A percentile compares a stretch with the other conserved stretches of the same genome.
Conservation (phyloP, 2,797 vertebrate species). For the Benthosema pterotum region DNA sequence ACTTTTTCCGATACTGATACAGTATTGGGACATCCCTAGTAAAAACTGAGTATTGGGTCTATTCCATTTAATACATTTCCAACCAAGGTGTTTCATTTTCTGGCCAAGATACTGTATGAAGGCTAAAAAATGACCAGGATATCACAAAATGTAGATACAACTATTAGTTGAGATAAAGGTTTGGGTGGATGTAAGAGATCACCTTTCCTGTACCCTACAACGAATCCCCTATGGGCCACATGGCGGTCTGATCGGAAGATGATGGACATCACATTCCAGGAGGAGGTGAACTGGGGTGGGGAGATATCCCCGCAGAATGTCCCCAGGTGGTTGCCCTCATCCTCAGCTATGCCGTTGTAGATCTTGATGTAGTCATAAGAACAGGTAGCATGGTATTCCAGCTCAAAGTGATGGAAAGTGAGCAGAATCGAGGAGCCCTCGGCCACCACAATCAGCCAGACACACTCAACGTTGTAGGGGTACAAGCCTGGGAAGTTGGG, state of each 20-base stretch:
- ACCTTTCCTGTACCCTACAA: slow-evolving; percentile 92
- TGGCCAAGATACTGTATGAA: too few species aligned
- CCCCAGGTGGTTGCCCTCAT: slow-evolving; percentile 92
- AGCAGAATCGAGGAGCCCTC: slow-evolving; percentile 93
- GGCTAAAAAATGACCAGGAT: too few species aligned
- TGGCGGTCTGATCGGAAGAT: slow-evolving; percentile 95
- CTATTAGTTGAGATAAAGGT: too few species aligned
- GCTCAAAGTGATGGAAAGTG: slow-evolving; percentile 91
- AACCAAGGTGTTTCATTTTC: too few species aligned
- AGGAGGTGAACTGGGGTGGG: slow-evolving; percentile 91
- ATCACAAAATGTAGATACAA: too few species aligned
- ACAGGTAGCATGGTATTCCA: slow-evolving; percentile 90
- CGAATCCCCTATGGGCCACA: slow-evolving; percentile 90
- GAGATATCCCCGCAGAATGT: slow-evolving; percentile 88
- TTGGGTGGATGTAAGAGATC: slow-evolving; percentile 16
- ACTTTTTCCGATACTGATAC: too few species aligned
- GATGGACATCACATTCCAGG: slow-evolving; percentile 96
- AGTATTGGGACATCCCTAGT: too few species aligned
- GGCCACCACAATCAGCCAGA: slow-evolving; percentile 94
- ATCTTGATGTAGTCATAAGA: slow-evolving; percentile 95
- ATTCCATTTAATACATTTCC: too few species aligned
- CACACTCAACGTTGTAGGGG: slow-evolving; percentile 91
- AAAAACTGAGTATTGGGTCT: too few species aligned
- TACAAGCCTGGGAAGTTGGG: slow-evolving; percentile 95
- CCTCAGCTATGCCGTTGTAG: slow-evolving; percentile 90